Evolutionary conservation across 2,113 vertebrate species (phyloP).

Genomic region (Malurus alboscapulatus): DNA sequence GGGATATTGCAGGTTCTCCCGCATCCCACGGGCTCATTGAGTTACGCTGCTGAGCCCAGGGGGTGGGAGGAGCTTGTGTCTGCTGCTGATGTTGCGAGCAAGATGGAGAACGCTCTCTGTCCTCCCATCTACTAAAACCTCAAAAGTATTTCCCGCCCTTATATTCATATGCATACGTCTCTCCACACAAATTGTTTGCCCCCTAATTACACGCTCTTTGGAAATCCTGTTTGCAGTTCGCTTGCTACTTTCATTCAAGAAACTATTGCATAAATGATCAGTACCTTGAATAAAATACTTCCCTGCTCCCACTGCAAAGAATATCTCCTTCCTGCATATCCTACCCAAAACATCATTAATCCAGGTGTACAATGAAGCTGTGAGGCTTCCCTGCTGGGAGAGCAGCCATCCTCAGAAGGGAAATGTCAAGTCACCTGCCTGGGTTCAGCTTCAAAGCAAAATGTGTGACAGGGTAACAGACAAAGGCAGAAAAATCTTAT

Average conservation of each 20-base stretch:
- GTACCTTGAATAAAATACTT: not conserved
- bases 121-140: not conserved
- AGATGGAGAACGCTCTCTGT: not conserved
- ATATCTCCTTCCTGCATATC: not conserved
- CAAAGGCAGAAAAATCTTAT: not conserved
- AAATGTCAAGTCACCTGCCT: not conserved
- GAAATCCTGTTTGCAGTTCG: not conserved
- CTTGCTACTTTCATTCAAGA: not conserved
- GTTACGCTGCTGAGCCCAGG: not conserved
- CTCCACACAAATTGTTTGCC: not conserved
- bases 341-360: not conserved
- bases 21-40: not conserved
- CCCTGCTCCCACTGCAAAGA: not conserved
- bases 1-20: not conserved
- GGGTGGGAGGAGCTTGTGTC: conserved; percentile 11
- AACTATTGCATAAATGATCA: not conserved
- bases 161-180: not conserved
- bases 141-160: not conserved
- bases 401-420: not conserved
- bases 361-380: not conserved
- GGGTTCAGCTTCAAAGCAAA: not conserved
- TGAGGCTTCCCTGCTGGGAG: not conserved
- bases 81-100: not conserved
- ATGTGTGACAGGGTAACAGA: not conserved
- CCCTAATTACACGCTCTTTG: not conserved